These are phyloP conservation scores for Silurus lanzhouensis DNA, from an alignment of 2,797 vertebrate genomes.

Conservation along the genomic window DNA sequence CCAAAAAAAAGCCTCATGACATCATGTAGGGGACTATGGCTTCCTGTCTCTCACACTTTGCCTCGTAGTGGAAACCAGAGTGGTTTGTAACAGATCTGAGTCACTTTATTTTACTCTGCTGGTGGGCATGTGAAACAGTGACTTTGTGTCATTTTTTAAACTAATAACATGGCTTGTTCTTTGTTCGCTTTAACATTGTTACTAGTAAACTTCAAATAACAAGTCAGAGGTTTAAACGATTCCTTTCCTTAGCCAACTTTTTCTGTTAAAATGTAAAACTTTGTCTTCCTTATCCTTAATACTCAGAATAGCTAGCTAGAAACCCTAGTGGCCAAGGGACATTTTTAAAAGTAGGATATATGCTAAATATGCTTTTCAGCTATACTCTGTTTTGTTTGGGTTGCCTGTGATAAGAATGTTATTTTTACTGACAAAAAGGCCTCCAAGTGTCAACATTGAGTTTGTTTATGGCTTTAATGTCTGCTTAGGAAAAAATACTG, in stretches of 20 bases:
- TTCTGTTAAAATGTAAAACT: too few relatives aligned
- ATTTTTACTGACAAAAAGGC: too few relatives aligned
- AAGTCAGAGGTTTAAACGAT: background rate
- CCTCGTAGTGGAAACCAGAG: background rate
- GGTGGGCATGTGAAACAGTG: background rate
- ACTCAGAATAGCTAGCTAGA: too few relatives aligned
- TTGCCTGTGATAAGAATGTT: too few relatives aligned
- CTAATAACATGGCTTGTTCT: too few relatives aligned
- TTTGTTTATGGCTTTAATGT: background rate
- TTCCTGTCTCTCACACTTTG: constrained; percentile 1
- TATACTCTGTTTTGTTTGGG: too few relatives aligned
- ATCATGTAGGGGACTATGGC: background rate
- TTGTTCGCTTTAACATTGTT: background rate
- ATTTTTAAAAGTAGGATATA: too few relatives aligned
- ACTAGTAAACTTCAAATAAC: background rate
- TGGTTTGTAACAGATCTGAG: background rate
- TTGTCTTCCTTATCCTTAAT: too few relatives aligned
- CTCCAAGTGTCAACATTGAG: too few relatives aligned
- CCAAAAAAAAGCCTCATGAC: background rate
- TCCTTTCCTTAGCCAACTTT: background rate
- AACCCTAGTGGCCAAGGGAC: too few relatives aligned
- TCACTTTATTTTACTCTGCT: background rate
- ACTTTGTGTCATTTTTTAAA: too few relatives aligned
- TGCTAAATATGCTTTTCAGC: too few relatives aligned
- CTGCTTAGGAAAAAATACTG: background rate